Base-by-base conservation (phyloP, 2,888 invertebrate species). In the Pyrochroa serraticornis region DNA sequence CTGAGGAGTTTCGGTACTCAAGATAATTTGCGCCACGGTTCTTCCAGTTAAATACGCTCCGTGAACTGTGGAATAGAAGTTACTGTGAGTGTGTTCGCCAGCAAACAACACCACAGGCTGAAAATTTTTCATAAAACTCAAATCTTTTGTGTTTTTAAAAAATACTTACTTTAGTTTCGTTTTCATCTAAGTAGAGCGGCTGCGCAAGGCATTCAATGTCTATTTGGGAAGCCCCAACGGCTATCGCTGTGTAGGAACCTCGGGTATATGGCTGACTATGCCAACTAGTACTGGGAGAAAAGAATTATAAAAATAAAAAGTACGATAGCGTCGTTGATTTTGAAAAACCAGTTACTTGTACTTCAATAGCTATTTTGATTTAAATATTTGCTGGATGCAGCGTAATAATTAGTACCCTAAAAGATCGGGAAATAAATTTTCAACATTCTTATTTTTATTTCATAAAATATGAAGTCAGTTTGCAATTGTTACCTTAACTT, bases 61-160 rank as follows among this genome's bases (percentile, higher is more conserved):
- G 77, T 97, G 96, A 33, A 93, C 95, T 1, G 96, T 97, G 44
- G 95, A 96, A 80, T 96, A 97, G 79, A 94, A 96, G 77, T 87
- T 91, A 75, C 91, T 90, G 82, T 97, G 96, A 38, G 95, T 95
- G 72, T 96, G 96, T 82, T 97, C 97, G 58, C 97, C 97, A 70
- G 95, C 96, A 82, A 97, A 97, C 74, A 92, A 81, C 69, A 95
- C 79, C 34, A 86, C 85, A 67, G 93, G 93, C 93, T 94, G 78
- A 63, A 84, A 82, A 66, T 42, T 37, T 35, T 30, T n/a, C 36
- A 10, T 45, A 37, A 48, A 31, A 22, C 5, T 57, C 75, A 62
- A 49, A 22, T 39, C 6, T 6, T 34, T 14, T 36, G 32, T n/a
- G n/a, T n/a, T n/a, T 35, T n/a, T 34, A 9, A 39, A 9, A n/a